Evolutionary conservation across 1,140 invertebrate genomes (phyloP), one percentile per base, ranked within the genome.

Genomic region (Pseudomyrmex concolor): DNA sequence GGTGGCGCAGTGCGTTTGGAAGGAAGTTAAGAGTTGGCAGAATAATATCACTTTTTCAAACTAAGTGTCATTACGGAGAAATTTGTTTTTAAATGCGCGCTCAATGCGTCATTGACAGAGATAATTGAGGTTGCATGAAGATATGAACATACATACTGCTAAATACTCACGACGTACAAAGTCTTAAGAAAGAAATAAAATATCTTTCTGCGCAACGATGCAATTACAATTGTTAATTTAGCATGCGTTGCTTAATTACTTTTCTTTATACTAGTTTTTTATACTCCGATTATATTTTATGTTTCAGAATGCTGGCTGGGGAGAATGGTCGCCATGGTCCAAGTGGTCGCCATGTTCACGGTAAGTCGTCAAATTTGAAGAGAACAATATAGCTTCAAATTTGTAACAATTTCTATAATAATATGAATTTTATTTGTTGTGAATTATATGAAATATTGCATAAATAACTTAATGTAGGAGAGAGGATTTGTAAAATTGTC

Each of bases 251-350:
- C 17, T 15, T 17, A 45, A 3, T 2, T 68, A 51, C 22, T 1
- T 7, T 2, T 64, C 63, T 25, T 51, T 19, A 64, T 64, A 0
- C 0, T 0, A 43, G 2, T 51, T 1, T 34, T n/a, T n/a, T n/a
- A n/a, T n/a, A n/a, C n/a, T n/a, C n/a, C n/a, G 13, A 64, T 34
- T 34, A 34, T 34, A 7, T 7, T 54, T 89, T 89, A 48, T 71
- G 78, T 91, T 94, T 73, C 89, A 94, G 93, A 90, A 84, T 51
- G 73, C 90, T 57, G 76, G 89, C 1, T 92, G 92, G 91, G 95
- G 95, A 81, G 93, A 94, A 89, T 96, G 96, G 96, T 95, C 95
- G 17, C 86, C 94, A 1, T 96, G 96, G 96, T 95, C 95, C 1
- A 94, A 95, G 45, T 96, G 96, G 96, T 95, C 95, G 43, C 87